Evolutionary conservation across 2,888 invertebrate species (phyloP).

Genomic region (Rotaria macrura): DNA sequence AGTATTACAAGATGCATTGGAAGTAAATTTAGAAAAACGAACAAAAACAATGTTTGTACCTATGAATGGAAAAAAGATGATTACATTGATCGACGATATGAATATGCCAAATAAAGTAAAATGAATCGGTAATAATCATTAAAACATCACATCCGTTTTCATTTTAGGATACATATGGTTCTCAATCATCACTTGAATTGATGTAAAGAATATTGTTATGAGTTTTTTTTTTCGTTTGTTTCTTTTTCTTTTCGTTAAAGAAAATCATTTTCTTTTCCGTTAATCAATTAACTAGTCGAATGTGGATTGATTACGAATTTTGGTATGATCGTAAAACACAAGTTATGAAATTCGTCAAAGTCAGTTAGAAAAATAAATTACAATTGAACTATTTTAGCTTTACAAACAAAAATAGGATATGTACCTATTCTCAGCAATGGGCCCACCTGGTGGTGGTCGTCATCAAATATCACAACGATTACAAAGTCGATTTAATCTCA

Average conservation of each 20-base stretch:
- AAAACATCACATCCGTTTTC: neutral
- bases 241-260: no score
- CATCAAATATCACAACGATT: constrained; percentile 48
- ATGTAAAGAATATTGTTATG: neutral
- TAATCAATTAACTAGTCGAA: constrained; percentile 54
- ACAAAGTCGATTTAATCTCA: constrained; percentile 50
- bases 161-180: constrained; percentile 66
- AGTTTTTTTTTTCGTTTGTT: no score
- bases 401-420: constrained; percentile 58
- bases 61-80: constrained; percentile 66
- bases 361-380: neutral
- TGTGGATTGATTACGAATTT: constrained; percentile 78
- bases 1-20: constrained; percentile 72
- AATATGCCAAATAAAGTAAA: constrained; percentile 71
- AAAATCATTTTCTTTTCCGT: neutral
- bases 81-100: constrained; percentile 78
- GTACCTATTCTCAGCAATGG: constrained; percentile 48
- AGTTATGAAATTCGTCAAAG: neutral
- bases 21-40: constrained; percentile 71
- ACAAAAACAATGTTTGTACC: constrained; percentile 74
- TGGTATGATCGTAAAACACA: constrained; percentile 69
- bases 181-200: constrained; percentile 77
- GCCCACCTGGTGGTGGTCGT: constrained; percentile 50
- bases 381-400: constrained; percentile 66
- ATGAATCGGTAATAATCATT: neutral